Evolutionary conservation across 2,113 vertebrate genomes (phyloP).

Genomic region (Gnathonemus longibarbis): DNA sequence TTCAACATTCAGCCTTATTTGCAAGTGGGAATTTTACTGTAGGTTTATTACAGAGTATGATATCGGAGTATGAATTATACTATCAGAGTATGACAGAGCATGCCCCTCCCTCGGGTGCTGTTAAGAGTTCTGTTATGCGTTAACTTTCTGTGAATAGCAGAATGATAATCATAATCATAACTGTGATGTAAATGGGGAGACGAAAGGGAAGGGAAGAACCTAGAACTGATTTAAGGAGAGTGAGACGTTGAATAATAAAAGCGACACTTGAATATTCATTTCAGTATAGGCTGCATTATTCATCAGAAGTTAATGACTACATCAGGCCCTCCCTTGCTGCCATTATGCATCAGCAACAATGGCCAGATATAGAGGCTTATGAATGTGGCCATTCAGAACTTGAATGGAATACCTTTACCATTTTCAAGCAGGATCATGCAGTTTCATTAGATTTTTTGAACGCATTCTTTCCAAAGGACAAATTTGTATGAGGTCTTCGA

Average conservation of each 20-base stretch:
- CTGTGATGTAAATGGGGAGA: slow-evolving; percentile 1
- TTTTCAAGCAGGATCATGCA: slow-evolving; percentile 20
- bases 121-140: neutral
- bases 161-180: neutral
- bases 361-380: slow-evolving; percentile 1
- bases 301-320: slow-evolving; percentile 1
- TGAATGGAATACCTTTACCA: slow-evolving; percentile 13
- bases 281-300: slow-evolving; percentile 4
- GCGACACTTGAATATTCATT: slow-evolving; percentile 12
- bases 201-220: neutral
- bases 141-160: neutral
- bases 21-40: neutral
- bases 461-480: slow-evolving; percentile 32
- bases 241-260: slow-evolving; percentile 8
- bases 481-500: slow-evolving; percentile 41
- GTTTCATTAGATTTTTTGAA: slow-evolving; percentile 19
- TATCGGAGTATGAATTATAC: neutral
- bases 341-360: slow-evolving; percentile 3
- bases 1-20: neutral
- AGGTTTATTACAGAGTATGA: neutral
- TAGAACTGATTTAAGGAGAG: neutral
- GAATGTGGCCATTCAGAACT: slow-evolving; percentile 7
- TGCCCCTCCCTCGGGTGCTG: neutral
- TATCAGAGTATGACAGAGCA: neutral
- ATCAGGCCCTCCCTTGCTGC: slow-evolving; percentile 8